These are phyloP conservation scores for Hafferia zeledoni DNA, from an alignment of 2,797 vertebrate genomes.

Conservation along the genomic window DNA sequence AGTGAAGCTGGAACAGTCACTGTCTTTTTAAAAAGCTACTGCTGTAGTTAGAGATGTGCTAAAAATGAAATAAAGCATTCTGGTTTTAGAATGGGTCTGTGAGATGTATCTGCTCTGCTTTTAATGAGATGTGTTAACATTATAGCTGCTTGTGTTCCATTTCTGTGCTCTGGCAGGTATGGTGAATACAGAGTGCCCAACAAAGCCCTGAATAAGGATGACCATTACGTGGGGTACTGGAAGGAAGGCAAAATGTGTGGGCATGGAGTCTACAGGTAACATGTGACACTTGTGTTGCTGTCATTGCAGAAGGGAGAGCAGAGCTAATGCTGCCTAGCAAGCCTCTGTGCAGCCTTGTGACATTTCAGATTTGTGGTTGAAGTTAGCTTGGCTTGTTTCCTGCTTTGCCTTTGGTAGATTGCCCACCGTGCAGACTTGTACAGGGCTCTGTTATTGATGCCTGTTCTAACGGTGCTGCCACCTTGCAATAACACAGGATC, in stretches of 20 bases:
- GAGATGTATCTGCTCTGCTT: neutral
- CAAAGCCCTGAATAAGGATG: constrained; percentile 87
- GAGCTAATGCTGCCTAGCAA: neutral
- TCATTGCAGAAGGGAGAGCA: neutral
- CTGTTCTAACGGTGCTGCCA: neutral
- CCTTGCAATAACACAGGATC: neutral
- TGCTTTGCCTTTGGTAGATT: neutral
- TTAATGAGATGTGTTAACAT: neutral
- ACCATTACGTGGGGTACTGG: constrained; percentile 93
- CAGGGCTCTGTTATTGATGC: neutral
- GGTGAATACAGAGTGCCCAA: constrained; percentile 89
- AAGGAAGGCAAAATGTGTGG: constrained; percentile 97
- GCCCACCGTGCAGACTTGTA: neutral
- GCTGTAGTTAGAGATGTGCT: neutral
- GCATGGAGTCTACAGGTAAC: constrained; percentile 89
- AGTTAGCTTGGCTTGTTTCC: neutral
- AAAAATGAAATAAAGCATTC: neutral
- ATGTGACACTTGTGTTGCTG: neutral
- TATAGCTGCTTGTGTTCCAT: neutral
- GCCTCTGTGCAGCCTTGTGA: neutral
- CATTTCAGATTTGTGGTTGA: neutral
- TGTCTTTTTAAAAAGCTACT: neutral
- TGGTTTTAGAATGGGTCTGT: neutral
- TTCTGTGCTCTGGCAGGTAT: constrained; percentile 76
- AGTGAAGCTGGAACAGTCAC: neutral